These are phyloP conservation scores for Iselma pallidipennis DNA, from an alignment of 2,888 invertebrate species.

Conservation along the genomic window DNA sequence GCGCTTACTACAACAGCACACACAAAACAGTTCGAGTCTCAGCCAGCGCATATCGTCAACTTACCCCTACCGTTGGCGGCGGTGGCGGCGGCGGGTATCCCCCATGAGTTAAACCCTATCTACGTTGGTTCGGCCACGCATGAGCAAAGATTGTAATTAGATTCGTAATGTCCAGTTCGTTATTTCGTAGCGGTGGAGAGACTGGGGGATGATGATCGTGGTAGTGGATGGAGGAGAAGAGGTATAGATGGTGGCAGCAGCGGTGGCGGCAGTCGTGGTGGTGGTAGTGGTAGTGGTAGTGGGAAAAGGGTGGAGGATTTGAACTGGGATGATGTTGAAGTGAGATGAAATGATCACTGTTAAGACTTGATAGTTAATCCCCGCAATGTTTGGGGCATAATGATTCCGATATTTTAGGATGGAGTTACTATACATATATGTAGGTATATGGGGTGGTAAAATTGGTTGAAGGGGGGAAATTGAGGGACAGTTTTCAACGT, in stretches of 20 bases:
- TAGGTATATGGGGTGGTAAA: not conserved
- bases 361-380: slow-evolving; percentile 47
- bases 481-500: slow-evolving; percentile 8
- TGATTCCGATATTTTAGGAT: slow-evolving; percentile 46
- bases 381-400: slow-evolving; percentile 47
- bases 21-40: slow-evolving; percentile 41
- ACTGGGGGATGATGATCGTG: slow-evolving; percentile 30
- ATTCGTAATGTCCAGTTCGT: slow-evolving; percentile 61
- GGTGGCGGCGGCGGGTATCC: slow-evolving; percentile 32
- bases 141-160: slow-evolving; percentile 61
- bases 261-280: slow-evolving; percentile 14
- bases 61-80: slow-evolving; percentile 53
- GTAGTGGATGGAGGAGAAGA: slow-evolving; percentile 25
- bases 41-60: slow-evolving; percentile 40
- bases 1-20: slow-evolving; percentile 19
- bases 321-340: slow-evolving; percentile 3
- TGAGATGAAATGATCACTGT: slow-evolving; percentile 32
- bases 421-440: slow-evolving; percentile 12
- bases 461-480: not conserved
- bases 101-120: slow-evolving; percentile 50
- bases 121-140: slow-evolving; percentile 54
- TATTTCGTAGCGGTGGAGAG: slow-evolving; percentile 41
- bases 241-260: slow-evolving; percentile 23
- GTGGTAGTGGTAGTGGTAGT: slow-evolving; percentile 36
- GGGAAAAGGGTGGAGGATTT: slow-evolving; percentile 32